Conservation (phyloP, 2,888 invertebrate genomes). For the Cremastobaeus sp. region DNA sequence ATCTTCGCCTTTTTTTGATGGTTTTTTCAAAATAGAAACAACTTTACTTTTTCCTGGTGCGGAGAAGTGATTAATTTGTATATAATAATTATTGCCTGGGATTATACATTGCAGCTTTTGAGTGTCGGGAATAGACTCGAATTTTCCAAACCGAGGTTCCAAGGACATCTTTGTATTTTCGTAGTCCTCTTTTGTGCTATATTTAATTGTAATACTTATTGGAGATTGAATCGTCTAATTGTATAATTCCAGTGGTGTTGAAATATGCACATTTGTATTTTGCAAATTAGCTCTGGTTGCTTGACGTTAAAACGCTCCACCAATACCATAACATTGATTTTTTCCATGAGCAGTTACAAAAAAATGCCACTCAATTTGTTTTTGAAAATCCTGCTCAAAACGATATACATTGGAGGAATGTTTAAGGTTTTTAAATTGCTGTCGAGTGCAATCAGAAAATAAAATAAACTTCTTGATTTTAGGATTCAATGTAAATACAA, state of each 20-base stretch:
- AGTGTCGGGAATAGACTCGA: not conserved
- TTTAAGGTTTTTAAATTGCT: slow-evolving; percentile 29
- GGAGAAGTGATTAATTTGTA: not conserved
- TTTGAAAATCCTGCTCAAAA: slow-evolving; percentile 15
- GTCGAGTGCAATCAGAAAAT: slow-evolving; percentile 22
- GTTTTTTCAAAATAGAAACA: not conserved
- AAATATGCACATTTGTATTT: slow-evolving; percentile 16
- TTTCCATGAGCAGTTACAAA: slow-evolving; percentile 33
- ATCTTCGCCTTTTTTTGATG: too few species aligned
- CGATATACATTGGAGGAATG: slow-evolving; percentile 10
- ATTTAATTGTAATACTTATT: slow-evolving; percentile 3
- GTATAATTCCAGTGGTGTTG: slow-evolving; percentile 27
- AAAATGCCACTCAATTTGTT: slow-evolving; percentile 26
- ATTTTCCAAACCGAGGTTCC: not conserved
- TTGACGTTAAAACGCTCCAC: slow-evolving; percentile 31
- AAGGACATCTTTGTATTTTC: slow-evolving; percentile 22
- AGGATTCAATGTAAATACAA: too few species aligned
- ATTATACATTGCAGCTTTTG: slow-evolving; percentile 1
- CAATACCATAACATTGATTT: slow-evolving; percentile 24
- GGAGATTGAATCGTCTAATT: slow-evolving; percentile 26
- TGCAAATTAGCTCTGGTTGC: slow-evolving; percentile 31
- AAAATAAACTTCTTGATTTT: too few species aligned
- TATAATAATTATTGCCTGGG: not conserved
- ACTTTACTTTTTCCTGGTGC: not conserved
- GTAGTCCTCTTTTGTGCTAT: not conserved